Conservation (phyloP, 2,797 vertebrate species). For the Xerus rutilus region DNA sequence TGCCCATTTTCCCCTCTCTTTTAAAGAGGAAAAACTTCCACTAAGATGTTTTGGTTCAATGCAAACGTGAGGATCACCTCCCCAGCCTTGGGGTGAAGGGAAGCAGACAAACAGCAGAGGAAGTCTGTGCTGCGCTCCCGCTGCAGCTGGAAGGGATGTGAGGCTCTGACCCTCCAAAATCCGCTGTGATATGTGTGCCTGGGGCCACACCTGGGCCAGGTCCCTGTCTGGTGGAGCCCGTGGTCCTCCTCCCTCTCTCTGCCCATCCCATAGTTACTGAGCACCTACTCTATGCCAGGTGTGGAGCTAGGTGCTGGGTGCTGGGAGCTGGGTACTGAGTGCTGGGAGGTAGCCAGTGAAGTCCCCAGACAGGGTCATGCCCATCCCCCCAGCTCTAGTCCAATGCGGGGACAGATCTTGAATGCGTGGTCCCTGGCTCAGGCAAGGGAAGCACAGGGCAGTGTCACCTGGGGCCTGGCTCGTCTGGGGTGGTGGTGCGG, state of each 20-base stretch:
- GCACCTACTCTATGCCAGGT: not conserved
- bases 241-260: not conserved
- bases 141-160: accelerated
- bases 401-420: not conserved
- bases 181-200: not conserved
- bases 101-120: not conserved
- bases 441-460: too few relatives aligned
- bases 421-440: not conserved
- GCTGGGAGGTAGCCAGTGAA: not conserved
- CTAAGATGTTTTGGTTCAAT: not conserved
- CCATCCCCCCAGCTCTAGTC: not conserved
- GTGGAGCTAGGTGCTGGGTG: not conserved
- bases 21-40: not conserved
- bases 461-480: not conserved
- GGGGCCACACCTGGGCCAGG: not conserved
- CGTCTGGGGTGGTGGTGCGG: not conserved
- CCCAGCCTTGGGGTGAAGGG: not conserved
- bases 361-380: not conserved
- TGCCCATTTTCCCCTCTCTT: not conserved
- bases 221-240: not conserved
- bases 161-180: not conserved
- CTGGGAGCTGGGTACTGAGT: not conserved
- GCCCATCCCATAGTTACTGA: not conserved
- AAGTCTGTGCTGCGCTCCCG: not conserved
- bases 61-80: not conserved